Evolutionary conservation across 2,888 invertebrate species (phyloP).

Genomic region (Synergus umbraculus): DNA sequence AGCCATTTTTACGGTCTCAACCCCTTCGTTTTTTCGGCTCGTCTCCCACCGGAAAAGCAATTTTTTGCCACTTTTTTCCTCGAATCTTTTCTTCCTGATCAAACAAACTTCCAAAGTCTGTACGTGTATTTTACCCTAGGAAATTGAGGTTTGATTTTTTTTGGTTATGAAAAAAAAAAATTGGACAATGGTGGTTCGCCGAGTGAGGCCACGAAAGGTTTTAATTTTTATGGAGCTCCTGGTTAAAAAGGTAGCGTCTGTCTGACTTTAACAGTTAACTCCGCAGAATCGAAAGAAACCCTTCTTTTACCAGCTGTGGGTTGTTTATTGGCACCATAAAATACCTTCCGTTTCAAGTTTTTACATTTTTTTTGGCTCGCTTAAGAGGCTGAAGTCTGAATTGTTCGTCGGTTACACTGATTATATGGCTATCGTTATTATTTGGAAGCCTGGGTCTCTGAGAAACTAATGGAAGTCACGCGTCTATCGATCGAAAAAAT

Average conservation of each 20-base stretch:
- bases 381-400: constrained; percentile 10
- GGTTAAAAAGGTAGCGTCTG: constrained; percentile 60
- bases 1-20: constrained; percentile 59
- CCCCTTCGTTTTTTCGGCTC: constrained; percentile 42
- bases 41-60: constrained; percentile 1
- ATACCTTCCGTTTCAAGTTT: constrained; percentile 29
- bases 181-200: constrained; percentile 56
- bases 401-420: not conserved
- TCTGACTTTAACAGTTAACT: constrained; percentile 41
- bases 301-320: constrained; percentile 42
- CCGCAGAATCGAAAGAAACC: constrained; percentile 21
- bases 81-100: constrained; percentile 47
- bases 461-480: constrained; percentile 48
- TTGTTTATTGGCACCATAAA: constrained; percentile 54
- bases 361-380: constrained; percentile 25
- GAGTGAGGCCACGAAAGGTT: constrained; percentile 57
- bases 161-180: constrained; percentile 58
- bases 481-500: constrained; percentile 46
- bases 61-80: constrained; percentile 37
- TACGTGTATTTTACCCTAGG: constrained; percentile 18
- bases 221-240: constrained; percentile 71
- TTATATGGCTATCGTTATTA: not conserved
- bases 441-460: not conserved
- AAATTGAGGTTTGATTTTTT: constrained; percentile 64
- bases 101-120: not conserved